Conservation (phyloP, 1,140 invertebrate species). For the Dendroctonus ponderosae region DNA sequence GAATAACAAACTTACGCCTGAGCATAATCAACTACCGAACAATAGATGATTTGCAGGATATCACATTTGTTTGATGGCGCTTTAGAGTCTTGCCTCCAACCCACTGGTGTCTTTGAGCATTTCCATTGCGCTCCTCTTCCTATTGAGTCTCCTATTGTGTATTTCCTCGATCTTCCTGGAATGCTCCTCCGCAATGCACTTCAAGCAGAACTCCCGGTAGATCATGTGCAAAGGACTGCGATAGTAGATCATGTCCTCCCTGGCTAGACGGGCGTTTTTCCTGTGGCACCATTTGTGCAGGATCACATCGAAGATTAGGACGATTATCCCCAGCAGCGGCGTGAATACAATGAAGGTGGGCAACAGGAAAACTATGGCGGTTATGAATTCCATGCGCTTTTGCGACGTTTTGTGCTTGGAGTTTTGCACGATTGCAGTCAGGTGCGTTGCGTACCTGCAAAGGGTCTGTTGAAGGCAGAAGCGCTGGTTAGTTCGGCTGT, state of each 20-base stretch:
- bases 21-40: too few relatives aligned
- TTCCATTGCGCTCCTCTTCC: constrained; percentile 3
- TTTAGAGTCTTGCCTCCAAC: too few relatives aligned
- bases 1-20: too few relatives aligned
- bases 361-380: constrained; percentile 24
- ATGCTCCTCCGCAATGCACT: constrained; percentile 20
- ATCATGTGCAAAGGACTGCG: constrained; percentile 25
- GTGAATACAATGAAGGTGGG: constrained; percentile 29
- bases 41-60: too few relatives aligned
- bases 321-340: constrained; percentile 14
- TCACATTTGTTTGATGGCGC: too few relatives aligned
- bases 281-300: constrained; percentile 28
- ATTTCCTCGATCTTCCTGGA: constrained; percentile 27
- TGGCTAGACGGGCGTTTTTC: constrained; percentile 18
- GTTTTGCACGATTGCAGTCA: constrained; percentile 11
- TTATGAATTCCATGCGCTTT: constrained; percentile 22
- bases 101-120: too few relatives aligned
- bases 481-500: not conserved
- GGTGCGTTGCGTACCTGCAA: constrained; percentile 22
- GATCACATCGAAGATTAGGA: constrained; percentile 11
- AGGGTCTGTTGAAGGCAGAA: not conserved
- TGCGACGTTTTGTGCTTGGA: constrained; percentile 8
- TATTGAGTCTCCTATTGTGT: constrained; percentile 22
- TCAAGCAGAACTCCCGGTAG: constrained; percentile 25
- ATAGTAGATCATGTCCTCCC: constrained; percentile 20